Evolutionary conservation across 2,113 vertebrate species (phyloP), one percentile per base, ranked within the genome.

Genomic region (Archilochus colubris): DNA sequence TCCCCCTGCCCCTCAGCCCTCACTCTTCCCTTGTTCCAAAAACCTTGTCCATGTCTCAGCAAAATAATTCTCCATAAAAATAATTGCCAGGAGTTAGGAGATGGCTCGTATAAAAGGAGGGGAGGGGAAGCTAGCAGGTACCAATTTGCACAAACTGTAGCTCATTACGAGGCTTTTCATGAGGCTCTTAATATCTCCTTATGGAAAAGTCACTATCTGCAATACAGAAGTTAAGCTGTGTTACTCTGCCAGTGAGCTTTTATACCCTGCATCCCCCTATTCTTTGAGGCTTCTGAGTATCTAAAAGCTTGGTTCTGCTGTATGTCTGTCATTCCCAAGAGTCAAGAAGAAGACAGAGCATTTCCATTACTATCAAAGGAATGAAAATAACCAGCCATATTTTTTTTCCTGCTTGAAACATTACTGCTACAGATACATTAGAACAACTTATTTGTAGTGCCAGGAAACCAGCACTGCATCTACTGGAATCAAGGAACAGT

Each of bases 401-500:
- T 19, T 76, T 58, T 22, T n/a, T 50, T 25, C 22, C 28, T 6
- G 2, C 38, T 68, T 73, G n/a, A 61, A 75, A 67, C 5, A 7
- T 28, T 67, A 30, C 48, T 31, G 44, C 53, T 12, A 48, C 24
- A 73, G 53, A 36, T 43, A 40, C 5, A 22, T 9, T 59, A 27
- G 31, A 64, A 48, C 6, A 51, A 27, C 12, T 33, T 40, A 48
- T 44, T 33, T 44, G 43, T 62, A 48, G 59, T 33, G 31, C 20
- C 6, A 15, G n/a, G 28, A 80, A 76, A 30, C 22, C 20, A 63
- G 79, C n/a, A 31, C 22, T 67, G 22, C 18, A 25, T 72, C 69
- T 57, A 27, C 36, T 77, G 0, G 0, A 36, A 38, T 30, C 1
- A 1, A 67, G 36, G 43, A 81, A 72, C 11, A 25, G 14, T 61